phyloP scores from a whole-genome alignment of 2,888 invertebrate genomes.

The Drosophila kanekoi region DNA sequence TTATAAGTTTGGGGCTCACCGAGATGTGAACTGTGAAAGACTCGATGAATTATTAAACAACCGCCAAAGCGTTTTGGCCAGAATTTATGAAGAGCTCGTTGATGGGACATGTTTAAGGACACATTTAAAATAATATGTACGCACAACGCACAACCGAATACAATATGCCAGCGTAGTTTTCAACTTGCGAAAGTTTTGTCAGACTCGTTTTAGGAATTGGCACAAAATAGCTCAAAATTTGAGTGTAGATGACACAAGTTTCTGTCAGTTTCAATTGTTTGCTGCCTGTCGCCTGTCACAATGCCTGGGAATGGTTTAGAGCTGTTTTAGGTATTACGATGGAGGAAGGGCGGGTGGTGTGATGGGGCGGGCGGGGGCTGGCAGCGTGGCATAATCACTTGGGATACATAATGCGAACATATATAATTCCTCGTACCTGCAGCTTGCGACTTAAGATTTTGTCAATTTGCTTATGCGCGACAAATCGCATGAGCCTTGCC shows the following conservation, averaged over 20 bases:
- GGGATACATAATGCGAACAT: conserved; percentile 51
- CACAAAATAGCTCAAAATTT: conserved; percentile 23
- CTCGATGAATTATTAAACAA: conserved; percentile 3
- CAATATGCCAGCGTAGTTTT: conserved; percentile 25
- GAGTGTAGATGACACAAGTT: conserved; percentile 18
- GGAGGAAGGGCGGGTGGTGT: neutral
- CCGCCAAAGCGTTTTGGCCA: conserved; percentile 1
- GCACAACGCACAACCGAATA: neutral
- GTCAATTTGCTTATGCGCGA: conserved; percentile 46
- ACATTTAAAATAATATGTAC: conserved; percentile 5
- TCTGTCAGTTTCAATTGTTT: conserved; percentile 20
- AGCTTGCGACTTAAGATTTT: conserved; percentile 46
- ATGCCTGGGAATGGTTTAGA: neutral
- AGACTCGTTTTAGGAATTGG: conserved; percentile 21
- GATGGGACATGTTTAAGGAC: conserved; percentile 3
- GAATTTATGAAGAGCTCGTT: neutral
- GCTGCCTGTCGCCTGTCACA: neutral
- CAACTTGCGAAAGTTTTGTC: conserved; percentile 20
- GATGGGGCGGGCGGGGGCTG: neutral
- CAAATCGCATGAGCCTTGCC: conserved; percentile 52
- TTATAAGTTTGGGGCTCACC: neutral
- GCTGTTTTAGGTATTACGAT: neutral
- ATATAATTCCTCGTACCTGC: conserved; percentile 32
- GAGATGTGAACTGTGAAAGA: conserved; percentile 6
- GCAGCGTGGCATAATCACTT: conserved; percentile 61